These are phyloP conservation scores for Acleris literana DNA, from an alignment of 2,888 invertebrate genomes.

Conservation along the genomic window DNA sequence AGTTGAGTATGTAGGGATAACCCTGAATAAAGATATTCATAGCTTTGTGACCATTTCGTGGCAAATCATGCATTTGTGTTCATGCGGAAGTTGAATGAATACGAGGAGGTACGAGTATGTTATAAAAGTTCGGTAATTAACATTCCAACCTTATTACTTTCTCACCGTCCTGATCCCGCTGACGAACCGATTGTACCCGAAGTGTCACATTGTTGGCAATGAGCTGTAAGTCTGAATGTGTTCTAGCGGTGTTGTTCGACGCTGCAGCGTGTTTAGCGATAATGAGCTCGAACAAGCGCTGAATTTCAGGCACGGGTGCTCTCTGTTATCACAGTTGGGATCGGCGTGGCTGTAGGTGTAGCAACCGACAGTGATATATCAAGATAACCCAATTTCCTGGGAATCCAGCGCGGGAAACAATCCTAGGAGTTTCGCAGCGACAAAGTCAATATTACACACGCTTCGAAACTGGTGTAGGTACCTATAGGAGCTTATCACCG, in stretches of 20 bases:
- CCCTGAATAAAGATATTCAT: no score
- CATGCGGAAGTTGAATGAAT: no score
- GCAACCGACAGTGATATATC: conserved; percentile 67
- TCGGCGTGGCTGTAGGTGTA: conserved; percentile 42
- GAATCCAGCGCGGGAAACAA: conserved; percentile 61
- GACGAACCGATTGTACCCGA: no score
- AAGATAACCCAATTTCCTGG: conserved; percentile 79
- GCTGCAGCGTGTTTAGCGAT: background rate
- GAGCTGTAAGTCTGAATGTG: no score
- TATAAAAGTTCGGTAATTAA: no score
- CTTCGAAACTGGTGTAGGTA: background rate
- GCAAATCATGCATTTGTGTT: no score
- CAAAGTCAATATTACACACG: conserved; percentile 26
- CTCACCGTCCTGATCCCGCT: no score
- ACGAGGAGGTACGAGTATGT: no score
- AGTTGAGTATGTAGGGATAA: no score
- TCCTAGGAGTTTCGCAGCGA: conserved; percentile 4
- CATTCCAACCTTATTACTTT: no score
- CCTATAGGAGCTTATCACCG: conserved; percentile 17
- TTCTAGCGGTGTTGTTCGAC: background rate
- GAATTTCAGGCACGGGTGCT: conserved; percentile 47
- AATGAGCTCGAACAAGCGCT: conserved; percentile 22
- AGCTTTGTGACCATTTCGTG: no score
- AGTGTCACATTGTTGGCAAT: no score
- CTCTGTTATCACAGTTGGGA: conserved; percentile 54